Base-by-base conservation (phyloP, 1,140 invertebrate genomes). In the Laupala kohalensis region DNA sequence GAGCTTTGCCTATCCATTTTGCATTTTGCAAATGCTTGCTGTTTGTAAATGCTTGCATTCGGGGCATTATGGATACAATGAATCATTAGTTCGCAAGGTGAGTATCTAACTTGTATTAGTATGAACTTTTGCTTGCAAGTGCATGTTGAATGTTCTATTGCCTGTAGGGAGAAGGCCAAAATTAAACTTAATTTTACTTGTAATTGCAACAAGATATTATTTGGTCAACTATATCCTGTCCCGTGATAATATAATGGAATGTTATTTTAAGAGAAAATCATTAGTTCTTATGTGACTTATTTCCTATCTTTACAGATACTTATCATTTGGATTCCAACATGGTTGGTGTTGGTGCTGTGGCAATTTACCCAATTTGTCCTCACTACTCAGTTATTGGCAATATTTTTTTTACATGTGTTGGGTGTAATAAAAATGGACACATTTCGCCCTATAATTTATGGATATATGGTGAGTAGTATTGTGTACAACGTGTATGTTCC, bases 351-450 rank as follows among this genome's bases (percentile, higher is more conserved):
- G 0, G 77, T 87, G 4, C 84, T 84, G 75, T 90, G 89, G 87
- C 89, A 92, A 79, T 92, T 93, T 83, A 86, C 90, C 1, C 91
- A 92, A 76, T 93, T 92, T 78, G 86, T 91, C 64, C 84, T 92
- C 69, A 78, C 88, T 0, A 90, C 89, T 0, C 91, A 93, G 78
- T 82, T 86, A 3, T 77, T 86, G 24, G 85, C 89, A 3, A 79
- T 90, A 27, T 80, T 87, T 27, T 82, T 87, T 28, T 83, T 89
- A 63, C 89, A 89, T 75, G 84, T 88, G 76, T 74, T 90, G 4
- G 83, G 80, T 70, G 85, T 87, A 62, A 86, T 90, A 9, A 80
- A 85, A 13, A 80, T 81, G 0, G 71, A 76, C 6, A 78, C 78
- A 64, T 75, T 83, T 37, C 77, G 81, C 29, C 76, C 79, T 37